These are phyloP conservation scores for Remorina albescens DNA, from an alignment of 2,797 vertebrate species.

Conservation along the genomic window DNA sequence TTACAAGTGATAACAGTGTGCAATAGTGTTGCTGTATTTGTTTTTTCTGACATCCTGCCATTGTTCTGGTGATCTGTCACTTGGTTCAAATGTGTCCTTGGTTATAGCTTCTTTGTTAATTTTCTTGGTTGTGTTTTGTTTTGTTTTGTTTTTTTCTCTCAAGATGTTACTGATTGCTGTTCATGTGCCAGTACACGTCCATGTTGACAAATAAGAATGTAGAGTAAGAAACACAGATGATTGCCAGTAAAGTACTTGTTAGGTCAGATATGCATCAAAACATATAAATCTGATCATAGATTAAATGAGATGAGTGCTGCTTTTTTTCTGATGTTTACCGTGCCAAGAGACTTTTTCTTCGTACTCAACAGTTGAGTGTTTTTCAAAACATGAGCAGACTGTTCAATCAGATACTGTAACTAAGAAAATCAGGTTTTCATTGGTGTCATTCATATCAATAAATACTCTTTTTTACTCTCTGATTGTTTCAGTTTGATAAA, in stretches of 20 bases:
- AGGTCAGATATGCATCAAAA: slow-evolving; percentile 16
- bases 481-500: slow-evolving; percentile 2
- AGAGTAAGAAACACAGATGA: slow-evolving; percentile 10
- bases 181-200: slow-evolving; percentile 30
- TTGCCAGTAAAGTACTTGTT: slow-evolving; percentile 12
- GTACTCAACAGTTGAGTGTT: slow-evolving; percentile 7
- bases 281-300: slow-evolving; percentile 10
- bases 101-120: not conserved
- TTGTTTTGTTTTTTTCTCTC: slow-evolving; percentile 7
- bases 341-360: slow-evolving; percentile 37
- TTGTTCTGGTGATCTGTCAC: slow-evolving; percentile 6
- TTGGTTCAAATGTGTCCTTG: slow-evolving; percentile 10
- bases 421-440: slow-evolving; percentile 47
- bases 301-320: slow-evolving; percentile 11
- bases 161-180: slow-evolving; percentile 45
- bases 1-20: slow-evolving; percentile 53
- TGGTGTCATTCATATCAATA: slow-evolving; percentile 50
- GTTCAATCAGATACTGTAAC: slow-evolving; percentile 20
- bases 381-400: slow-evolving; percentile 22
- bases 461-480: slow-evolving; percentile 70
- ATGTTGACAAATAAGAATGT: slow-evolving; percentile 30
- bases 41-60: slow-evolving; percentile 21
- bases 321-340: slow-evolving; percentile 13
- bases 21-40: slow-evolving; percentile 54
- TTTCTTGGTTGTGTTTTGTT: not conserved